These are phyloP conservation scores for Drosophila lacteicornis DNA, from an alignment of 1,140 invertebrate species.

Conservation along the genomic window DNA sequence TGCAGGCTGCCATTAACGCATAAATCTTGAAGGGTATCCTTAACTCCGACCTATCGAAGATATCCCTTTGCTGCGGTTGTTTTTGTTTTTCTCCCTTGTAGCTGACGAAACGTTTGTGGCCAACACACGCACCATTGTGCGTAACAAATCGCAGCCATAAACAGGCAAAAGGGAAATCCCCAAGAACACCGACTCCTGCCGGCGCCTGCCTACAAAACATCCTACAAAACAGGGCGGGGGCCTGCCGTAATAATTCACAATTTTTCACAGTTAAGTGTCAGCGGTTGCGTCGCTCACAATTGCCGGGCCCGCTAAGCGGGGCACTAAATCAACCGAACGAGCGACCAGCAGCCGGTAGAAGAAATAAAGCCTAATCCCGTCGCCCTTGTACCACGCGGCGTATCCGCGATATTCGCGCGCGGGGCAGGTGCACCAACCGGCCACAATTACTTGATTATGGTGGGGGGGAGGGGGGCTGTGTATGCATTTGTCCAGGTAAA, in stretches of 20 bases:
- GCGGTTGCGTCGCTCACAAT: constrained; percentile 65
- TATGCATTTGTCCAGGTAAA: constrained; percentile 56
- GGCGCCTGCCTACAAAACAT: constrained; percentile 49
- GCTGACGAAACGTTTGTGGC: constrained; percentile 60
- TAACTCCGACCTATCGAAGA: constrained; percentile 12
- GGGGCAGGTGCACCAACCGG: constrained; percentile 54
- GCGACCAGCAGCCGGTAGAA: constrained; percentile 29
- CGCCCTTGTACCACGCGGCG: constrained; percentile 49
- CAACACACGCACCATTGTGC: constrained; percentile 75
- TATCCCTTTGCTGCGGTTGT: constrained; percentile 9
- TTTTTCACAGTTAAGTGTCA: constrained; percentile 83
- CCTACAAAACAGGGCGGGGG: neutral
- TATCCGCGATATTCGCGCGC: constrained; percentile 54
- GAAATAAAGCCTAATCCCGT: constrained; percentile 50
- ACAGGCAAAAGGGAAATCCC: constrained; percentile 62
- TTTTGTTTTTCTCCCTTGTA: constrained; percentile 26
- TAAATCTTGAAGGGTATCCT: constrained; percentile 30
- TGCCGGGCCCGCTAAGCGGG: constrained; percentile 65
- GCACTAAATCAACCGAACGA: constrained; percentile 72
- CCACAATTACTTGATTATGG: constrained; percentile 72
- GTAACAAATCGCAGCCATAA: constrained; percentile 82
- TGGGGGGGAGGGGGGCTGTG: neutral
- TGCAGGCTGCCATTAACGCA: neutral
- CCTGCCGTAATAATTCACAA: constrained; percentile 81
- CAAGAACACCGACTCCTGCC: constrained; percentile 43